These are phyloP conservation scores for Drosophila bocki DNA, from an alignment of 1,140 invertebrate genomes.

Conservation along the genomic window DNA sequence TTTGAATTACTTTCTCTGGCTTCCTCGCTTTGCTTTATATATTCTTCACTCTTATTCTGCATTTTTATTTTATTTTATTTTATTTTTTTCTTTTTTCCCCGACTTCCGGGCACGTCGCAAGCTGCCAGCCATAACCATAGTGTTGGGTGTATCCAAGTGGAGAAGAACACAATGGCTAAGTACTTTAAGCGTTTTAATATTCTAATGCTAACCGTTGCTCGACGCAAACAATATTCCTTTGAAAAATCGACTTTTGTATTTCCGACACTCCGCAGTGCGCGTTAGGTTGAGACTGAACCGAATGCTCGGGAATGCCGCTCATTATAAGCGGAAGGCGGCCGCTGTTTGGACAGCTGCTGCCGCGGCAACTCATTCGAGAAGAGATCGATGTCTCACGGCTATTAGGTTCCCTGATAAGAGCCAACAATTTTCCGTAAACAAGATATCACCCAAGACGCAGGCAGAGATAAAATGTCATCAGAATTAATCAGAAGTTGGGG, in stretches of 20 bases:
- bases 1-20: conserved; percentile 68
- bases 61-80: conserved; percentile 15
- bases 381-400: conserved; percentile 16
- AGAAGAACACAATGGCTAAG: conserved; percentile 39
- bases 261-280: conserved; percentile 1
- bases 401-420: conserved; percentile 4
- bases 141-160: conserved; percentile 27
- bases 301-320: background rate
- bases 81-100: background rate
- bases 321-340: conserved; percentile 25
- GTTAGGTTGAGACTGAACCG: conserved; percentile 24
- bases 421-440: background rate
- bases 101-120: conserved; percentile 15
- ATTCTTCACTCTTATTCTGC: conserved; percentile 14
- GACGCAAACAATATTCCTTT: conserved; percentile 2
- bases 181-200: conserved; percentile 42
- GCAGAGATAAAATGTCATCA: conserved; percentile 15
- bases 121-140: conserved; percentile 36
- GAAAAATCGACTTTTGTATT: background rate
- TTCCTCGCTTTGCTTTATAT: conserved; percentile 38
- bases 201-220: conserved; percentile 21
- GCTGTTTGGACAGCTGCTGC: conserved; percentile 19
- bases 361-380: background rate
- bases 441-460: conserved; percentile 5
- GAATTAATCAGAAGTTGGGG: conserved; percentile 15